Evolutionary conservation across 1,140 invertebrate species (phyloP), one percentile per base, ranked within the genome.

Genomic region (Bombus superbus): DNA sequence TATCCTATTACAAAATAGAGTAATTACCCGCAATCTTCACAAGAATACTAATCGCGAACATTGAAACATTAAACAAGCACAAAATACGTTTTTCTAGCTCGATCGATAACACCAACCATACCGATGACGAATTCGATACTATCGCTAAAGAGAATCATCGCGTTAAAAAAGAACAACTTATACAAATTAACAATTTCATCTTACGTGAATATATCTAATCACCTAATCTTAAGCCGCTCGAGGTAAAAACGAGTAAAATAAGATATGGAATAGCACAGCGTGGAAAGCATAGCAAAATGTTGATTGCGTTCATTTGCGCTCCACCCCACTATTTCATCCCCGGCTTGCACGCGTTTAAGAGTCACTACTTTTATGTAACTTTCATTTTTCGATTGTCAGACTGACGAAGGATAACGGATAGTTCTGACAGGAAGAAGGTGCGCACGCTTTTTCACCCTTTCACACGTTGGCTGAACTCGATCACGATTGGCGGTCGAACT

Each of bases 361-460:
- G 42, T 15, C 71, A 44, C 15, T 53, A 47, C 66, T 81, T 81
- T 81, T 64, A 44, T 81, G 80, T 18, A 73, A 81, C 80, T 73
- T 62, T 75, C 81, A 53, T 75, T 76, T 74, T 32, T 44, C 72
- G 72, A 83, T 83, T 74, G 81, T 83, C 59, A 44, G 72, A 11
- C 71, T 38, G 71, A 66, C 71, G 71, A 83, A 75, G 71, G 71
- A 83, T 75, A 83, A 83, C 81, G 72, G 40, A 83, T 68, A 57
- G 44, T 32, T 35, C 44, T 40, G 44, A 83, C 74, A 69, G 42
- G 28, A 77, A 22, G 44, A 69, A 68, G 47, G 35, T 22, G 28
- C 3, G 35, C 35, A 9, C 44, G 62, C 73, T 69, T 68, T 77
- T 68, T 77, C 81, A 79, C 77, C 44, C 71, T 86, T 81, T 68